Evolutionary conservation across 2,797 vertebrate species (phyloP).

Genomic region (Squalus acanthias): DNA sequence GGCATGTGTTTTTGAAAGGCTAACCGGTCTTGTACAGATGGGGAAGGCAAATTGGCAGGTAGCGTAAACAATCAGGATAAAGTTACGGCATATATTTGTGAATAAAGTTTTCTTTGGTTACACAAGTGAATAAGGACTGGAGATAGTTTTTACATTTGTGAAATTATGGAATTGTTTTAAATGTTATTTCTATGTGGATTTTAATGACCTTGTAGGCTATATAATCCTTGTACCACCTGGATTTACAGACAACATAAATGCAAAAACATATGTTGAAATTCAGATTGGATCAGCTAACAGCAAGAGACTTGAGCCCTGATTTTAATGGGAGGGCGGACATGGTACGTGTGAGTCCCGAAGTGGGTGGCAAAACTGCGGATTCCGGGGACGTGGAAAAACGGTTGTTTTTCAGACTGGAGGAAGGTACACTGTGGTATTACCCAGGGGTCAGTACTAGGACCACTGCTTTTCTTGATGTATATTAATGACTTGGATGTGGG

Average conservation of each 20-base stretch:
- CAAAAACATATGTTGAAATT: not conserved
- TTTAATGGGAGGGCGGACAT: not conserved
- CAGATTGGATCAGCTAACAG: not conserved
- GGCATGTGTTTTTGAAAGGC: not conserved
- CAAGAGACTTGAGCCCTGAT: not conserved
- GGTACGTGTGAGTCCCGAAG: not conserved
- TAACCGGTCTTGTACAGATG: not conserved
- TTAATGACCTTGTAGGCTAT: not conserved
- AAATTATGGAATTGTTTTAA: not conserved
- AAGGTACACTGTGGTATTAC: no score
- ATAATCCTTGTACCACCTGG: not conserved
- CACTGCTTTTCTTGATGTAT: no score
- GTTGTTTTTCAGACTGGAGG: no score
- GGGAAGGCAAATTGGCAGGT: not conserved
- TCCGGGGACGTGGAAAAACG: no score
- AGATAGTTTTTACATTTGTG: not conserved
- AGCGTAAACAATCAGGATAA: not conserved
- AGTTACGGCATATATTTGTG: not conserved
- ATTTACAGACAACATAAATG: not conserved
- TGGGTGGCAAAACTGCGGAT: not conserved
- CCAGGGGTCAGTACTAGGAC: no score
- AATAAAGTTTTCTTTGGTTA: not conserved
- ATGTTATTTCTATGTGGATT: not conserved
- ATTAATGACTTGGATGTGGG: no score
- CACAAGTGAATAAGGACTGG: not conserved